Evolutionary conservation across 2,113 vertebrate species (phyloP).

Genomic region (Notechis scutatus): DNA sequence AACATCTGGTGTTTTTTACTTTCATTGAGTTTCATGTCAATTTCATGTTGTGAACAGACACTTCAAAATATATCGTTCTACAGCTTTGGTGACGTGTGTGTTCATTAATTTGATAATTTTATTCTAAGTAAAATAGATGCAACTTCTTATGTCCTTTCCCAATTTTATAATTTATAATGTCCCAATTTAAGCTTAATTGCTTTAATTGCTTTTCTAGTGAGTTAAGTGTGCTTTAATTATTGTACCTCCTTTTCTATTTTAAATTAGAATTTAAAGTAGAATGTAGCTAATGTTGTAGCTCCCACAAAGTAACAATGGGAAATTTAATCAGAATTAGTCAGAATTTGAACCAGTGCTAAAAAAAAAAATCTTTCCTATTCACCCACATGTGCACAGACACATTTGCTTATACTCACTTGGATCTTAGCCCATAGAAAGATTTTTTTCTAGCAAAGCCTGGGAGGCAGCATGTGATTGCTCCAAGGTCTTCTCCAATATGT

Average conservation of each 20-base stretch:
- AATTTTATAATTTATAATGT: slow-evolving; percentile 17
- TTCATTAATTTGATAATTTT: slow-evolving; percentile 57
- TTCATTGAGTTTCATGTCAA: slow-evolving; percentile 42
- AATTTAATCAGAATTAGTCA: background rate
- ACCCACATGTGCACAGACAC: background rate
- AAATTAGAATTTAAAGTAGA: background rate
- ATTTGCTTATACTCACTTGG: background rate
- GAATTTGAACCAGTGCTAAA: background rate
- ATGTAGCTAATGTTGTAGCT: background rate
- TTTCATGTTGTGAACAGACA: slow-evolving; percentile 35
- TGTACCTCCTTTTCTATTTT: background rate
- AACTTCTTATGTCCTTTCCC: slow-evolving; percentile 40
- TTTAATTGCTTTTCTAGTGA: background rate
- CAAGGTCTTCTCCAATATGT: background rate
- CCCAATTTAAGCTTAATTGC: background rate
- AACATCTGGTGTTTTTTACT: slow-evolving; percentile 36
- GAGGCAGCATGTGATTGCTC: background rate
- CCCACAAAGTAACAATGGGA: background rate
- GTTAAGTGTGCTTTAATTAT: background rate
- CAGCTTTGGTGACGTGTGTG: slow-evolving; percentile 11
- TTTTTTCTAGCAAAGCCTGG: background rate
- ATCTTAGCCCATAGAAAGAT: background rate
- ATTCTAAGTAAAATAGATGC: slow-evolving; percentile 49
- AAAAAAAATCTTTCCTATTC: background rate
- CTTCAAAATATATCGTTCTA: slow-evolving; percentile 49